Conservation (phyloP, 2,113 vertebrate species). For the Chrysochloris asiatica region DNA sequence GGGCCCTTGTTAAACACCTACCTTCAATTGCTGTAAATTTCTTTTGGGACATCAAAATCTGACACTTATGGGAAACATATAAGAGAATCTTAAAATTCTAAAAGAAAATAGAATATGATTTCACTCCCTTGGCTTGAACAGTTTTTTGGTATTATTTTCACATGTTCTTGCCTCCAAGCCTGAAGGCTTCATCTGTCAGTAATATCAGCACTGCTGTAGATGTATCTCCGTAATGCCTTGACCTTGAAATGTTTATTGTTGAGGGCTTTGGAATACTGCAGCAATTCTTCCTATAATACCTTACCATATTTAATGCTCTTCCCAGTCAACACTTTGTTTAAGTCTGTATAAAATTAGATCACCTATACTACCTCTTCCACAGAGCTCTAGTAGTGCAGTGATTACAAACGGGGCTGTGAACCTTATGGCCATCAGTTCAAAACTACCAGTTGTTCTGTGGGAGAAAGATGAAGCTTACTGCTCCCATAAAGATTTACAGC, state of each 20-base stretch:
- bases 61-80: slow-evolving; percentile 4
- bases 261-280: slow-evolving; percentile 5
- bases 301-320: too few relatives aligned
- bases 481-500: too few relatives aligned
- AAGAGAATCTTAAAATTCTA: slow-evolving; percentile 36
- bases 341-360: too few relatives aligned
- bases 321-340: too few relatives aligned
- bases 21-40: slow-evolving; percentile 65
- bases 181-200: slow-evolving; percentile 46
- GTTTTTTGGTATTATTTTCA: background rate
- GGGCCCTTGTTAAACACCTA: slow-evolving; percentile 72
- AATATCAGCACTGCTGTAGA: background rate
- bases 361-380: too few relatives aligned
- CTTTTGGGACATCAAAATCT: slow-evolving; percentile 61
- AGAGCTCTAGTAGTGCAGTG: too few relatives aligned
- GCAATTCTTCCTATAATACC: too few relatives aligned
- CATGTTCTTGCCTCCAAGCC: too few relatives aligned
- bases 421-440: too few relatives aligned
- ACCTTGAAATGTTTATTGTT: slow-evolving; percentile 57
- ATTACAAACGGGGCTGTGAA: too few relatives aligned
- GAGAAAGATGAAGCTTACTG: too few relatives aligned
- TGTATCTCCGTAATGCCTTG: slow-evolving; percentile 39
- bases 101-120: slow-evolving; percentile 3
- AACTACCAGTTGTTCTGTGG: too few relatives aligned
- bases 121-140: background rate